Conservation (phyloP, 2,888 invertebrate genomes). For the Cataglyphis albicans region DNA sequence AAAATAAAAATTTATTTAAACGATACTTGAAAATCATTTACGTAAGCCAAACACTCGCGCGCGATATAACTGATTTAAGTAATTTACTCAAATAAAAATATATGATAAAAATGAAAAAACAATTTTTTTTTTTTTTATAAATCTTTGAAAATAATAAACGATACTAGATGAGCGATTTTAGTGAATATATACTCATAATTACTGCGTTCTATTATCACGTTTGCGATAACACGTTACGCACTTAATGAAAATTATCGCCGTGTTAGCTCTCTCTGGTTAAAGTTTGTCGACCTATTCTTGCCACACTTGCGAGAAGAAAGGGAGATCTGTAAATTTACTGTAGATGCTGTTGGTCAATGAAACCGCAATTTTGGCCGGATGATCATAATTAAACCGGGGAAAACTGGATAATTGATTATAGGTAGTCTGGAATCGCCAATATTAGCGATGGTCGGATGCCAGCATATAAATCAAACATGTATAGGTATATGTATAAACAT, state of each 20-base stretch:
- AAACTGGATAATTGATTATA: slow-evolving; percentile 71
- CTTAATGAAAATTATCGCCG: slow-evolving; percentile 47
- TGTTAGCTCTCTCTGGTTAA: slow-evolving; percentile 33
- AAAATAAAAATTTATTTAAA: slow-evolving; percentile 22
- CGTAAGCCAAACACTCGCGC: background rate
- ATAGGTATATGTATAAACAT: slow-evolving; percentile 79
- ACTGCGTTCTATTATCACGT: background rate
- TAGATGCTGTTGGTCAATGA: slow-evolving; percentile 26
- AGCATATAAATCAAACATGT: slow-evolving; percentile 67
- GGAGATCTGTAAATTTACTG: slow-evolving; percentile 63
- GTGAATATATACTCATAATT: background rate
- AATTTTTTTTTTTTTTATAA: slow-evolving; percentile 3
- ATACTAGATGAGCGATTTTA: background rate
- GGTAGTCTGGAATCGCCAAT: slow-evolving; percentile 56
- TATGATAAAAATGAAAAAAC: background rate
- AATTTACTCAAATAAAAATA: slow-evolving; percentile 13
- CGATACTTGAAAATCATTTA: slow-evolving; percentile 13
- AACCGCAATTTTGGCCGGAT: slow-evolving; percentile 63
- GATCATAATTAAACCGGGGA: slow-evolving; percentile 68
- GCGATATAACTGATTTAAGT: background rate
- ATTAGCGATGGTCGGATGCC: slow-evolving; percentile 58
- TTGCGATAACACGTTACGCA: slow-evolving; percentile 18
- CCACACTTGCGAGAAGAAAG: slow-evolving; percentile 26
- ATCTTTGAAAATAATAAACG: slow-evolving; percentile 11
- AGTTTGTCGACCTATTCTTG: slow-evolving; percentile 53